Base-by-base conservation (phyloP, 2,888 invertebrate genomes). In the Diachrysia chrysitis region DNA sequence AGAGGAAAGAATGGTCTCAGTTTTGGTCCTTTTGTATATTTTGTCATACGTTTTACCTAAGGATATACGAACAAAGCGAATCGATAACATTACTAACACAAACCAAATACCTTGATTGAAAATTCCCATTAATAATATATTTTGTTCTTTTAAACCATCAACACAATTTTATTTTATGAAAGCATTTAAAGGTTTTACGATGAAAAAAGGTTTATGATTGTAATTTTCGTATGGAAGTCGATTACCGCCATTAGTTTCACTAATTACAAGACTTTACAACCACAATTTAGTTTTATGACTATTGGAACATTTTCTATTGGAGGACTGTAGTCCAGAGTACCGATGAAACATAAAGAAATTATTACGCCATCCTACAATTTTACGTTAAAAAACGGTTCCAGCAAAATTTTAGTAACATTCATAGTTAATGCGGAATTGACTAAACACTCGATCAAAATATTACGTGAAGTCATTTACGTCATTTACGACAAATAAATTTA, bases 201-300 rank as follows among this genome's bases (percentile, higher is more conserved):
- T 84, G 82, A 76, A 82, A 83, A 81, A 88, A 85, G 83, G 82
- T 90, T 90, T 89, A 90, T 83, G 86, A 89, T 89, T 87, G 81
- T 79, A 84, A 89, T 89, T 90, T 90, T 90, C 87, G 87, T 90
- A 87, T 91, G 83, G 89, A 90, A 92, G 91, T 89, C 87, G 85
- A 92, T 93, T 90, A 90, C 87, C 71, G 66, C 87, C 86, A 94
- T 94, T 93, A 93, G 95, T 94, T 92, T 92, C 93, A 94, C 93
- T 95, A 93, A 95, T 95, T 93, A 93, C 87, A 83, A 87, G 73
- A 85, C 89, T 95, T 94, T 93, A 95, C 86, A 87, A 83, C 91
- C 84, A 87, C 92, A 88, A 92, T 94, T 90, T 85, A 82, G 84
- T 91, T 95, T 95, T 94, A 94, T 90, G 90, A 84, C 86, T 85